These are phyloP conservation scores for Trematomus bernacchii DNA, from an alignment of 2,797 vertebrate genomes.

Conservation along the genomic window DNA sequence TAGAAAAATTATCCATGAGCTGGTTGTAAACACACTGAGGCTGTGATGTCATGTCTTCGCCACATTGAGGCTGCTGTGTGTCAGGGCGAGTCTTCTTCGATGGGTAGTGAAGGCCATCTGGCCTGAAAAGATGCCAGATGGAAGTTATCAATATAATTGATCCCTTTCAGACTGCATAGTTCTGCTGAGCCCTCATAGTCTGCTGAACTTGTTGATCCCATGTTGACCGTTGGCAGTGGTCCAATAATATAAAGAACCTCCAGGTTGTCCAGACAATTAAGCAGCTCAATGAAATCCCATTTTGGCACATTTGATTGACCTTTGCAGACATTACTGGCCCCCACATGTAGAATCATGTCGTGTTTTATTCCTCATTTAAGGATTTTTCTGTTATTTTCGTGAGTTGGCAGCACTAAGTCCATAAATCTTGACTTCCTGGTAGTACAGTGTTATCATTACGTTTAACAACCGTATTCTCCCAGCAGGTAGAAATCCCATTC, in stretches of 20 bases:
- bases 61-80: not conserved
- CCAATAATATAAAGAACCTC: not conserved
- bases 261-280: not conserved
- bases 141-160: conserved; percentile 1
- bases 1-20: not conserved
- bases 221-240: not conserved
- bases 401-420: conserved; percentile 1
- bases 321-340: not conserved
- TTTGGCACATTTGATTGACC: not conserved
- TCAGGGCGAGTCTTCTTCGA: conserved; percentile 6
- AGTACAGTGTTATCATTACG: not conserved
- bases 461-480: not conserved
- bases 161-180: not conserved
- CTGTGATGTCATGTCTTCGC: conserved; percentile 12
- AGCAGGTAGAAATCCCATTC: not conserved
- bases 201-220: not conserved
- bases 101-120: conserved; percentile 5
- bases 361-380: not conserved
- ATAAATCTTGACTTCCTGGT: not conserved
- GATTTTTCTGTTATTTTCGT: not conserved
- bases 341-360: no score
- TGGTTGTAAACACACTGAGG: conserved; percentile 6
- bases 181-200: not conserved
- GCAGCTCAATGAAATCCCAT: not conserved
- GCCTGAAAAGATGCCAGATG: not conserved